Percentiles rank a stretch among this genome's conserved stretches.
Evolutionary conservation across 2,113 vertebrate species (phyloP).

Genomic region (Corythornis cristatus): DNA sequence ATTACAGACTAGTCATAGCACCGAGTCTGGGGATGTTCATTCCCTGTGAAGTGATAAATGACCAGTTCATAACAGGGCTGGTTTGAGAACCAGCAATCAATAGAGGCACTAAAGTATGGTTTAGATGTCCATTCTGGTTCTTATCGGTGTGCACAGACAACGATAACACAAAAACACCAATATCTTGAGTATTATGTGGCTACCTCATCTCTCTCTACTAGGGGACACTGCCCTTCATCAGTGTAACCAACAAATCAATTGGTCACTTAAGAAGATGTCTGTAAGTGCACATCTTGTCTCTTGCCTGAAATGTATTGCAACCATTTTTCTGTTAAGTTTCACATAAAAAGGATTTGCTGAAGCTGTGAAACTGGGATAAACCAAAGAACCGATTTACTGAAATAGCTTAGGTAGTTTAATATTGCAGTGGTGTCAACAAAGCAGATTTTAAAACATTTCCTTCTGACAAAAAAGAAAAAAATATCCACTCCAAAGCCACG

Average conservation of each 20-base stretch:
- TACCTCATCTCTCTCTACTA: conserved; percentile 59
- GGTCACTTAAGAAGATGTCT: conserved; percentile 33
- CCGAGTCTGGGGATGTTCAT: not conserved
- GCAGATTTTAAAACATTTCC: conserved; percentile 57
- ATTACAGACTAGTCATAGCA: conserved; percentile 16
- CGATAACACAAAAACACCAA: conserved; percentile 45
- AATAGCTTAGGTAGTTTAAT: conserved; percentile 63
- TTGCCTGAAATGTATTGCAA: conserved; percentile 38
- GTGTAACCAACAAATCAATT: conserved; percentile 67
- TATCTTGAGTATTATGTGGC: conserved; percentile 47
- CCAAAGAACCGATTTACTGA: conserved; percentile 38
- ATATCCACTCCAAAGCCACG: conserved; percentile 22
- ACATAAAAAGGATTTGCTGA: conserved; percentile 62
- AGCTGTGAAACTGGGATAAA: conserved; percentile 51
- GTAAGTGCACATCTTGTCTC: conserved; percentile 40
- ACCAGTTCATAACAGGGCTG: conserved; percentile 35
- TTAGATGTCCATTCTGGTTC: conserved; percentile 27
- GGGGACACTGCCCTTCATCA: conserved; percentile 56
- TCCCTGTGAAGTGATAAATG: conserved; percentile 68
- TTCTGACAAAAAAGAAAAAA: conserved; percentile 32
- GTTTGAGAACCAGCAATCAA: conserved; percentile 68
- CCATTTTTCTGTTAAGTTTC: conserved; percentile 40
- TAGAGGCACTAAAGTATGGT: conserved; percentile 38
- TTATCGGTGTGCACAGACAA: conserved; percentile 70
- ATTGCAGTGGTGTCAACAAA: conserved; percentile 52